A percentile compares a stretch with the other conserved stretches of the same genome.
These are phyloP conservation scores for Dasypogon diadema DNA, from an alignment of 2,888 invertebrate species.

Conservation along the genomic window DNA sequence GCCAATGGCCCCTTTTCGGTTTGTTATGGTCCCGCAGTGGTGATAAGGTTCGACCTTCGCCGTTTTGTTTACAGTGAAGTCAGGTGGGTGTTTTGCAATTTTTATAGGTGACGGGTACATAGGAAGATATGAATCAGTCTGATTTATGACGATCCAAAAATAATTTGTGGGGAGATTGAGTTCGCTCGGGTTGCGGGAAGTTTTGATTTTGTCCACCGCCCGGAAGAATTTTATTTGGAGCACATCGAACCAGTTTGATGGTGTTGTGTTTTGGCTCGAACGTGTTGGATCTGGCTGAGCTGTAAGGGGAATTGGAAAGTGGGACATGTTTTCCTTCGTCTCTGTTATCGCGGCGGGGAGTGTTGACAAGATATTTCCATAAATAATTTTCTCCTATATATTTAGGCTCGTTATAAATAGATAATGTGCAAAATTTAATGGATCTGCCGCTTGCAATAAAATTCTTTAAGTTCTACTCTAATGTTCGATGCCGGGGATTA, in stretches of 20 bases:
- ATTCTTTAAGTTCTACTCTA: too few relatives aligned
- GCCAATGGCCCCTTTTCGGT: conserved; percentile 23
- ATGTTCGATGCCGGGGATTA: too few relatives aligned
- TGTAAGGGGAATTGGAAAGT: neutral
- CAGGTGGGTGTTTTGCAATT: conserved; percentile 28
- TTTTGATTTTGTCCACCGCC: too few relatives aligned
- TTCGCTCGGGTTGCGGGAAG: too few relatives aligned
- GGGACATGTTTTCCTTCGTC: neutral
- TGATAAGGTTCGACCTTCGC: conserved; percentile 46
- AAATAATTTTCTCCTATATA: neutral
- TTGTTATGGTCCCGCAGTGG: conserved; percentile 26
- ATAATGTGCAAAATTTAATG: neutral
- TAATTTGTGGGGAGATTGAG: neutral
- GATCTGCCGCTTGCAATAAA: too few relatives aligned
- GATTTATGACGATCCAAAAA: neutral
- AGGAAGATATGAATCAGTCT: neutral
- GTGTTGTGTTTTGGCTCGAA: neutral
- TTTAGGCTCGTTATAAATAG: neutral
- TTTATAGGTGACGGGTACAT: neutral
- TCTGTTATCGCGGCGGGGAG: neutral
- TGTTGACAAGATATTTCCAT: neutral
- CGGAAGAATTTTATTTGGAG: neutral
- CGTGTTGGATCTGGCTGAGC: neutral
- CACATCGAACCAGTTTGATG: neutral
- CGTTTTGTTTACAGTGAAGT: conserved; percentile 14